Percentiles rank a stretch among this genome's conserved stretches.
phyloP scores from a whole-genome alignment of 1,140 invertebrate species.

The Cydia amplana region DNA sequence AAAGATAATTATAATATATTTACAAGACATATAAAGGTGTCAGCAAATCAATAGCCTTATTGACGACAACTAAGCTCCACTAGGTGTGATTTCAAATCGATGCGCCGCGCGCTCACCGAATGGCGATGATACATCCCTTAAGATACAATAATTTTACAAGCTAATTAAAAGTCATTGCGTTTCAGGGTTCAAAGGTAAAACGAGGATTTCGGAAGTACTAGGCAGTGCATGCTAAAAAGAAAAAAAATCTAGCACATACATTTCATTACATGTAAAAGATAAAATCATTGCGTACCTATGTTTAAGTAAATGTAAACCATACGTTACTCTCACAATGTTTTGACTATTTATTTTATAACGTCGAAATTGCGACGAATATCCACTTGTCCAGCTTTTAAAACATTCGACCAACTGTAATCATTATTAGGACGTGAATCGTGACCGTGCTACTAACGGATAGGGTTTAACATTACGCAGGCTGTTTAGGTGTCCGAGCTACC shows the following conservation, averaged over 20 bases:
- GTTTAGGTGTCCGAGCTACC: slow-evolving; percentile 22
- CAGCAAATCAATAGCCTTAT: slow-evolving; percentile 75
- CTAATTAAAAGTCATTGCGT: slow-evolving; percentile 54
- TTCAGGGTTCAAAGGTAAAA: slow-evolving; percentile 50
- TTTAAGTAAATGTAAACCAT: neutral
- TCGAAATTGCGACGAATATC: neutral
- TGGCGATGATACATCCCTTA: slow-evolving; percentile 51
- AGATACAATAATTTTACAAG: slow-evolving; percentile 75
- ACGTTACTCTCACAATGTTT: neutral
- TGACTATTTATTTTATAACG: neutral
- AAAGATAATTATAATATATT: slow-evolving; percentile 78
- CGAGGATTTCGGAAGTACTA: slow-evolving; percentile 14
- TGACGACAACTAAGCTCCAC: slow-evolving; percentile 77
- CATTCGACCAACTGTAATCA: slow-evolving; percentile 7
- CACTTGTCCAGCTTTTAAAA: neutral
- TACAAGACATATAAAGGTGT: slow-evolving; percentile 77
- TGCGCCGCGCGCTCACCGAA: slow-evolving; percentile 63
- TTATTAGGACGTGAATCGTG: slow-evolving; percentile 4
- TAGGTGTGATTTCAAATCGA: slow-evolving; percentile 77
- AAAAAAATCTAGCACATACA: slow-evolving; percentile 20
- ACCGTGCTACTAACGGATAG: slow-evolving; percentile 18
- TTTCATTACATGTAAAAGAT: slow-evolving; percentile 28
- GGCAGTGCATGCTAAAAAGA: slow-evolving; percentile 15
- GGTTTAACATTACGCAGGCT: slow-evolving; percentile 4
- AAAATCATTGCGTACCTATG: slow-evolving; percentile 17